Conservation (phyloP, 2,797 vertebrate species). For the Lepilemur ruficaudatus region DNA sequence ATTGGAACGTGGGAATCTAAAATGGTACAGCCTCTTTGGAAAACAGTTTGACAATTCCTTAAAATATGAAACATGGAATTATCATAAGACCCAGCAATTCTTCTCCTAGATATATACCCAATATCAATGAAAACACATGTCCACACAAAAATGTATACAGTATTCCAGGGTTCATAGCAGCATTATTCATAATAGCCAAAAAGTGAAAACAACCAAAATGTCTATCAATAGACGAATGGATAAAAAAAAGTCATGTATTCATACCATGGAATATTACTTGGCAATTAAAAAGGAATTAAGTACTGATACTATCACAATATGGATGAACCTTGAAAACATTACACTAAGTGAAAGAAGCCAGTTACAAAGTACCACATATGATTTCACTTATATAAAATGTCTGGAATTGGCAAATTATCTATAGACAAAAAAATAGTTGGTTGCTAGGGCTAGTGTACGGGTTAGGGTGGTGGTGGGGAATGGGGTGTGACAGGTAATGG, state of each 20-base stretch:
- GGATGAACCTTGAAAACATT: not conserved
- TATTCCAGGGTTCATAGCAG: not conserved
- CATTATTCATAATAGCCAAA: not conserved
- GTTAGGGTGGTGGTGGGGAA: not conserved
- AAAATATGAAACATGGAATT: not conserved
- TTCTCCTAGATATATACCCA: not conserved
- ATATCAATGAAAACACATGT: not conserved
- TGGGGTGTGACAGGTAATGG: not conserved
- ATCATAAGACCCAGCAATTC: not conserved
- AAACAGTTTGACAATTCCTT: not conserved
- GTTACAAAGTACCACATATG: not conserved
- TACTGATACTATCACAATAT: not conserved
- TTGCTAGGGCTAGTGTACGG: not conserved
- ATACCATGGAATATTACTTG: not conserved
- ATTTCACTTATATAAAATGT: not conserved
- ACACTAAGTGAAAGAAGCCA: not conserved
- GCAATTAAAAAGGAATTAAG: not conserved
- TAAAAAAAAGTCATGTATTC: not conserved
- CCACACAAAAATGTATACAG: not conserved
- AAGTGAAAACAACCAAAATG: not conserved
- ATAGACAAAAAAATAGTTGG: not conserved
- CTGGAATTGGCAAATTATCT: not conserved
- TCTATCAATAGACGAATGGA: not conserved
- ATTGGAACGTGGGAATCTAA: not conserved
- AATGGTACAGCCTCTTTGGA: not conserved